Base-by-base conservation (phyloP, 2,888 invertebrate species). In the Hydropsyche betteni region DNA sequence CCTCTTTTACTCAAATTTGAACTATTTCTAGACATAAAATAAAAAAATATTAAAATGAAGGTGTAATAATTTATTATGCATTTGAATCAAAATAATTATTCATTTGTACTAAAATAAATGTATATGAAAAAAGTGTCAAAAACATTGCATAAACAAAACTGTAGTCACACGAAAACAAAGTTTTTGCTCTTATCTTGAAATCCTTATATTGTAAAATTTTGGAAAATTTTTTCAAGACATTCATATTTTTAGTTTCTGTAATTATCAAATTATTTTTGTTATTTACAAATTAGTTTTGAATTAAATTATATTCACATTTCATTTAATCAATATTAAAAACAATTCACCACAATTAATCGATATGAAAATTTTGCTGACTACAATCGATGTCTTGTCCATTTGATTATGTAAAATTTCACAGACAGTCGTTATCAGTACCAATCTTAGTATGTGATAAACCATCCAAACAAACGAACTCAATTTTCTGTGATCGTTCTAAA, bases 371-470 rank as follows among this genome's bases (percentile, higher is more conserved):
- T 51, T 51, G 51, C 8, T 51, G 51, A 51, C 8, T 1, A 64
- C 34, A 10, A 36, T 64, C 8, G 34, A 0, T 4, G 64, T 64
- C 1, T 64, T 64, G 5, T 64, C 2, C 2, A 64, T 36, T 64
- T 64, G 64, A 36, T 34, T 10, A 36, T 64, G 36, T 36, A 64
- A 64, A 1, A 64, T 36, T 64, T 64, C 36, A n/a, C 64, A 34
- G 36, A 5, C 36, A 34, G 64, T 12, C 6, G 64, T 36, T 36
- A 64, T n/a, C 34, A 36, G 1, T 33, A 64, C 6, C n/a, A 64
- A 64, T 64, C 64, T 34, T 6, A 64, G 12, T 12, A 36, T 5
- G 34, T 64, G 64, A 36, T 64, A 64, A 8, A 64, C 2, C 4
- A 36, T 34, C 64, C 64, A 64, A 12, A 36, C 12, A 24, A 64